Evolutionary conservation across 2,113 vertebrate species (phyloP).

Genomic region (Tauraco erythrolophus): DNA sequence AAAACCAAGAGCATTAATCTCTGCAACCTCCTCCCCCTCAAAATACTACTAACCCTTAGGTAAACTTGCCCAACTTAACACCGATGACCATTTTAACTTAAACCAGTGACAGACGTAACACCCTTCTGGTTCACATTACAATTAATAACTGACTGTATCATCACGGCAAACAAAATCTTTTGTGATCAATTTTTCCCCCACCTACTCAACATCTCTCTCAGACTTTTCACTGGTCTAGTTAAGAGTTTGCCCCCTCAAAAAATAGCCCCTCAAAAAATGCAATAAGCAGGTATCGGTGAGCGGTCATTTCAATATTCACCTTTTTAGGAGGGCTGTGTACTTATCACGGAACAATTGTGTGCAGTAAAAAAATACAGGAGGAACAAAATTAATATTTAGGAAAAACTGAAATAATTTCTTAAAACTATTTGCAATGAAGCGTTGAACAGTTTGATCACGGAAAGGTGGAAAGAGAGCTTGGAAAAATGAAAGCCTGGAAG

Average conservation of each 20-base stretch:
- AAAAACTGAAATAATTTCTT: slow-evolving; percentile 30
- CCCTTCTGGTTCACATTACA: not conserved
- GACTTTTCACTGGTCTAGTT: not conserved
- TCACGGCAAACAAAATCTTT: slow-evolving; percentile 38
- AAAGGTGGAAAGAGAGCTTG: not conserved
- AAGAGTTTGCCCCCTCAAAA: slow-evolving; percentile 32
- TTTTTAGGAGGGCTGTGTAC: not conserved
- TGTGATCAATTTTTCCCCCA: not conserved
- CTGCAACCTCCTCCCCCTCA: slow-evolving; percentile 3
- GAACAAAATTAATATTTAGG: not conserved
- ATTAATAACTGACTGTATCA: slow-evolving; percentile 35
- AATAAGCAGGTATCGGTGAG: not conserved
- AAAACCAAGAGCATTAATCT: slow-evolving; percentile 51
- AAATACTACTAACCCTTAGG: slow-evolving; percentile 67
- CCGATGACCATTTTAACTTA: slow-evolving; percentile 73
- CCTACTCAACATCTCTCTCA: not conserved
- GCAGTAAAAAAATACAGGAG: slow-evolving; percentile 17
- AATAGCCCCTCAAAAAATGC: slow-evolving; percentile 31
- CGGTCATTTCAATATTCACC: slow-evolving; percentile 3
- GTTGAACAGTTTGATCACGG: slow-evolving; percentile 10
- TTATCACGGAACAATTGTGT: slow-evolving; percentile 1
- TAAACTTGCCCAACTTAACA: slow-evolving; percentile 74
- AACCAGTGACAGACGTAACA: slow-evolving; percentile 31
- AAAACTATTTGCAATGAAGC: slow-evolving; percentile 48
- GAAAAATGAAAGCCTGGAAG: slow-evolving; percentile 12